Evolutionary conservation across 2,113 vertebrate species (phyloP), one percentile per base, ranked within the genome.

Genomic region (Vulpes ferrilata): DNA sequence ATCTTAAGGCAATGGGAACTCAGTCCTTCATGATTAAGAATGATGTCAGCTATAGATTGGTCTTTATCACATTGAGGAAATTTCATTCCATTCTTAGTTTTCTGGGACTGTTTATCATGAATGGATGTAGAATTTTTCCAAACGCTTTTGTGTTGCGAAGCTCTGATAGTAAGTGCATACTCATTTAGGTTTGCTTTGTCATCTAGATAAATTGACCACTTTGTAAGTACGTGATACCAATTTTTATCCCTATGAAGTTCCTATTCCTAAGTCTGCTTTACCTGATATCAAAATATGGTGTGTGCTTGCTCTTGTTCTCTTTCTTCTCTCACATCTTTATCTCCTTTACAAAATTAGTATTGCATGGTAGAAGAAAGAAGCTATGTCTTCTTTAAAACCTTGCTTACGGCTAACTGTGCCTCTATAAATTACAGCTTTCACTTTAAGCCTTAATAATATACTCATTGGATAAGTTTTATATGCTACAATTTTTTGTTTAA

Each of bases 381-480:
- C 12, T 73, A 27, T 16, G 16, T 65, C 30, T 93, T 90, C 35
- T 79, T 78, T 55, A 86, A 93, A 69, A 65, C 20, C 73, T 83
- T 81, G 11, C 35, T 80, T 51, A 90, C 32, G 80, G 73, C 62
- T 65, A 51, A 93, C 22, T 55, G 13, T n/a, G 10, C 57, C 23
- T 87, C 25, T 69, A 59, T 90, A 79, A 84, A 55, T 96, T 53
- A 60, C 1, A 73, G n/a, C 17, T 95, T 88, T 85, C 48, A 89
- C 11, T 69, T 69, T 89, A 90, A 95, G 51, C 32, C 38, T 80
- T 95, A 74, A 30, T 27, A 71, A 82, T 73, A 51, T 67, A 59
- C 10, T 95, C 74, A 87, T 20, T 93, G 22, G 11, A 13, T 38
- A 89, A 17, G 48, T 91, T 95, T 90, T 69, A 78, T 57, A 20